Evolutionary conservation across 2,888 invertebrate species (phyloP).

Genomic region (Pterostichus madidus): DNA sequence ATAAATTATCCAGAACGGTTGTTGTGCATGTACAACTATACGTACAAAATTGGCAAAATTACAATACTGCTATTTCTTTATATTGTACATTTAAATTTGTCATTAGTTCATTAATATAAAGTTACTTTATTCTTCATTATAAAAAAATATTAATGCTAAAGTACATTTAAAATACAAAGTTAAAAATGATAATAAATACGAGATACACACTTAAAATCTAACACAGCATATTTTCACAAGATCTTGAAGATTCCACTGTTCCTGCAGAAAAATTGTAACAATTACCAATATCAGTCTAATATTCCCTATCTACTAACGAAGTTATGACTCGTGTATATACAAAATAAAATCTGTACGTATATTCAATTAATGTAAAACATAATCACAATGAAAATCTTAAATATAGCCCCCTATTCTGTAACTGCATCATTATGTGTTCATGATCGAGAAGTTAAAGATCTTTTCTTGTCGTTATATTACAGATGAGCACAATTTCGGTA

Average conservation of each 20-base stretch:
- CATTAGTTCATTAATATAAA: constrained; percentile 13
- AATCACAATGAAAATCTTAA: constrained; percentile 14
- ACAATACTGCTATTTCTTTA: constrained; percentile 40
- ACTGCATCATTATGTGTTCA: no score
- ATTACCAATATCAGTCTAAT: constrained; percentile 50
- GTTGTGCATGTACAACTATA: constrained; percentile 43
- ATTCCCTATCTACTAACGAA: not conserved
- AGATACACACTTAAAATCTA: constrained; percentile 41
- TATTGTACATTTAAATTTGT: not conserved
- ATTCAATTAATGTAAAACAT: not conserved
- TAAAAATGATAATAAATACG: constrained; percentile 35
- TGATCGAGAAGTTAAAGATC: no score
- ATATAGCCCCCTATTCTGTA: no score
- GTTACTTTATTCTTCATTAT: constrained; percentile 4
- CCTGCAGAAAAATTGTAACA: constrained; percentile 53
- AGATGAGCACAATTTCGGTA: no score
- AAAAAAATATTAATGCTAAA: constrained; percentile 44
- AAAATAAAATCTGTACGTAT: not conserved
- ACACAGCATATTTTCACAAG: constrained; percentile 39
- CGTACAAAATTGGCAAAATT: constrained; percentile 36
- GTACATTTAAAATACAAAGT: constrained; percentile 44
- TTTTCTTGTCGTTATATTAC: no score
- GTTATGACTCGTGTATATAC: not conserved
- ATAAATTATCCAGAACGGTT: constrained; percentile 47
- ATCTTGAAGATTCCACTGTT: constrained; percentile 39